Evolutionary conservation across 2,888 invertebrate genomes (phyloP), one percentile per base, ranked within the genome.

Genomic region (Drosophila affinis): DNA sequence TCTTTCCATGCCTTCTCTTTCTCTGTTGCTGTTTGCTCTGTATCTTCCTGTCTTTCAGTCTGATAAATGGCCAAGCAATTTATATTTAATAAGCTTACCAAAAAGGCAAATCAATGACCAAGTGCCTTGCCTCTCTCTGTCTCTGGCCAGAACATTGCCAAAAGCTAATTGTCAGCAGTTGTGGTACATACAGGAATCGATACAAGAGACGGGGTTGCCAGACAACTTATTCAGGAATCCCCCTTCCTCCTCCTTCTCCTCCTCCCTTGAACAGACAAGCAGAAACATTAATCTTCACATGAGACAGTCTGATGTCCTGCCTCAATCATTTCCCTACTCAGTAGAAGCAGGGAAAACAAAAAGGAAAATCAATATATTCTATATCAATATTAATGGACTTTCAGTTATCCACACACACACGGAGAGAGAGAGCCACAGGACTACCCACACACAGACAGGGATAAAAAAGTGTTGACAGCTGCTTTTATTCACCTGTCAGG

Each of bases 401-500:
- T 62, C 63, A 72, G 64, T 57, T 44, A 48, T 18, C 52, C 52
- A 34, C 48, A 12, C 44, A 18, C 48, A 52, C 17, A 18, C 17
- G 52, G 47, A 57, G 14, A 60, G 14, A 47, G 18, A 47, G 27
- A 51, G 47, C 6, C 29, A 46, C 17, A 34, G 45, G 39, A 14
- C 39, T 14, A 39, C 56, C 52, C 52, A 60, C 44, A 52, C 48
- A 18, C 52, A 60, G 46, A 52, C 48, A 18, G 60, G 63, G 69
- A 76, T 62, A 77, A 77, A 82, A 82, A 72, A 77, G 81, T 78
- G 79, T 79, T 89, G 90, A 90, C 89, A 90, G 82, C 79, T 88
- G 79, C 81, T 81, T 88, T 87, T 84, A 87, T 89, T 81, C 86
- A 89, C 86, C 89, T 90, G 89, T 88, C 90, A 86, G 75, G 62